phyloP scores from a whole-genome alignment of 1,140 invertebrate genomes.

The Ptiloglossa arizonensis region DNA sequence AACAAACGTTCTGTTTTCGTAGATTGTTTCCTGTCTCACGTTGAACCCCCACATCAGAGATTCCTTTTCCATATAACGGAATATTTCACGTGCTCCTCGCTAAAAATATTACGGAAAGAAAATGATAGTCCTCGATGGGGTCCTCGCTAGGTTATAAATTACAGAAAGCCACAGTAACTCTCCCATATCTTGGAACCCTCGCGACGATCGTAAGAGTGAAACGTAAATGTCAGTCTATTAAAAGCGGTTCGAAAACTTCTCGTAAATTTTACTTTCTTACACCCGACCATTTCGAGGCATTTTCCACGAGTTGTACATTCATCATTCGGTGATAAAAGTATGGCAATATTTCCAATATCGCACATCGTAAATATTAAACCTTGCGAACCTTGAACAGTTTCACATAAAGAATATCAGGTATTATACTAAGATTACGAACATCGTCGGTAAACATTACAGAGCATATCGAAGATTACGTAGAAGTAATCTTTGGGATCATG shows the following conservation, averaged over 20 bases:
- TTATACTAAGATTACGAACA: too few species aligned
- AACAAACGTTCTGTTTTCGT: background rate
- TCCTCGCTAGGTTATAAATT: constrained; percentile 17
- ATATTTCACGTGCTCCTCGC: background rate
- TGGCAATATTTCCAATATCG: background rate
- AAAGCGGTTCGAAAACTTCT: constrained; percentile 2
- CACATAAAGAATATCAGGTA: too few species aligned
- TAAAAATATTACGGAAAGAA: background rate
- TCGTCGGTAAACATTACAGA: too few species aligned
- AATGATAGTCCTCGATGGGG: background rate
- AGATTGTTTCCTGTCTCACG: too few species aligned
- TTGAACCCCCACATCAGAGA: background rate
- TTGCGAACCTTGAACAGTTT: too few species aligned
- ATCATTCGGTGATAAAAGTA: too few species aligned
- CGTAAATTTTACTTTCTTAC: constrained; percentile 1
- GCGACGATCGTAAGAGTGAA: background rate
- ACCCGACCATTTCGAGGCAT: background rate
- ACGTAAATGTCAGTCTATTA: background rate
- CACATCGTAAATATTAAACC: background rate
- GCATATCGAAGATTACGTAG: too few species aligned
- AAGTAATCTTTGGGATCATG: too few species aligned
- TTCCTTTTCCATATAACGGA: too few species aligned
- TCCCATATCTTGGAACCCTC: background rate
- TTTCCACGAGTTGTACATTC: background rate
- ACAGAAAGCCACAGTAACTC: background rate